Percentiles rank a stretch among this genome's conserved stretches.
Evolutionary conservation across 2,888 invertebrate species (phyloP).

Genomic region (Lymantria monacha): DNA sequence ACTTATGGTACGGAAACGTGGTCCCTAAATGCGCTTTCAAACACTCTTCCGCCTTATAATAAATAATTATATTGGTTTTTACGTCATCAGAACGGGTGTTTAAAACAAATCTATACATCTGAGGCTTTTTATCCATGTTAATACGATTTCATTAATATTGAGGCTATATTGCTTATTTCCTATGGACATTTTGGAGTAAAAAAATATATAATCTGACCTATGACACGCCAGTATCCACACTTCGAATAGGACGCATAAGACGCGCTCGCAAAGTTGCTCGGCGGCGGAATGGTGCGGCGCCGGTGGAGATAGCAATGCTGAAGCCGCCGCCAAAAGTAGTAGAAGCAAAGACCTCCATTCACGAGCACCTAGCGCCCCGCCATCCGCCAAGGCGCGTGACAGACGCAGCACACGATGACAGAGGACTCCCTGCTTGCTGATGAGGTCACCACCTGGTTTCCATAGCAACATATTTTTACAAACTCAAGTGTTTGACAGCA

Average conservation of each 20-base stretch:
- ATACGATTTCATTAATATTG: no score
- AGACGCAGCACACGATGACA: slow-evolving; percentile 95
- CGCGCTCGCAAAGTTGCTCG: slow-evolving; percentile 96
- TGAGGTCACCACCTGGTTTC: slow-evolving; percentile 89
- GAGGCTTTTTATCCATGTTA: no score
- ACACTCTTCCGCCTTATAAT: no score
- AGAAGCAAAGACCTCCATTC: slow-evolving; percentile 96
- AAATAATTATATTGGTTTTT: no score
- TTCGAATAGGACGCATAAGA: slow-evolving; percentile 96
- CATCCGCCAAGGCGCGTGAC: slow-evolving; percentile 85
- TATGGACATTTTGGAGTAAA: no score
- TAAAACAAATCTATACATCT: no score
- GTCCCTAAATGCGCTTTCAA: no score
- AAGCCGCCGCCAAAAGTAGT: slow-evolving; percentile 91
- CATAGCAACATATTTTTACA: neutral
- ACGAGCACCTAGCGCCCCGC: slow-evolving; percentile 86
- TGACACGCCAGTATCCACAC: slow-evolving; percentile 85
- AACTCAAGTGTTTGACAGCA: neutral
- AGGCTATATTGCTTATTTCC: neutral
- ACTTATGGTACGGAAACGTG: no score
- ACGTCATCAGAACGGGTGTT: no score
- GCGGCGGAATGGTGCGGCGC: slow-evolving; percentile 97
- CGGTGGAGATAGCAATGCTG: slow-evolving; percentile 95
- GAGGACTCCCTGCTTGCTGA: slow-evolving; percentile 95
- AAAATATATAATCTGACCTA: slow-evolving; percentile 43